Percentiles rank a stretch among this genome's conserved stretches.
Evolutionary conservation across 2,113 vertebrate species (phyloP).

Genomic region (western clawed frog (Xenopus tropicalis)): UCB_Xtro_10.0 CM004451.2:74167501-74168000

Average conservation of each 20-base stretch:
- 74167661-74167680: slow-evolving; percentile 78
- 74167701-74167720: slow-evolving; percentile 67
- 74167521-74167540: slow-evolving; percentile 76
- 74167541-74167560: slow-evolving; percentile 83
- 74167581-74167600: slow-evolving; percentile 84
- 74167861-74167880: slow-evolving; percentile 63
- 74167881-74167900: slow-evolving; percentile 41
- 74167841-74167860: slow-evolving; percentile 72
- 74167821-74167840: slow-evolving; percentile 77
- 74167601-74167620: slow-evolving; percentile 69
- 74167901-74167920: slow-evolving; percentile 35
- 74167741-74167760: slow-evolving; percentile 99
- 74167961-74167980: not conserved
- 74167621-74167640: slow-evolving; percentile 56
- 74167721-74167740: slow-evolving; percentile 87
- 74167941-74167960: not conserved
- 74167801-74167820: slow-evolving; percentile 74
- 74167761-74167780: slow-evolving; percentile 81
- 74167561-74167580: slow-evolving; percentile 84
- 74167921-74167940: slow-evolving; percentile 16
- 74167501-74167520: slow-evolving; percentile 58
- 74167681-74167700: slow-evolving; percentile 67
- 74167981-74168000: slow-evolving; percentile 2
- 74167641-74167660: slow-evolving; percentile 64
- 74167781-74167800: slow-evolving; percentile 72